phyloP scores from a whole-genome alignment of 2,888 invertebrate genomes.

The Philereme vetulata region DNA sequence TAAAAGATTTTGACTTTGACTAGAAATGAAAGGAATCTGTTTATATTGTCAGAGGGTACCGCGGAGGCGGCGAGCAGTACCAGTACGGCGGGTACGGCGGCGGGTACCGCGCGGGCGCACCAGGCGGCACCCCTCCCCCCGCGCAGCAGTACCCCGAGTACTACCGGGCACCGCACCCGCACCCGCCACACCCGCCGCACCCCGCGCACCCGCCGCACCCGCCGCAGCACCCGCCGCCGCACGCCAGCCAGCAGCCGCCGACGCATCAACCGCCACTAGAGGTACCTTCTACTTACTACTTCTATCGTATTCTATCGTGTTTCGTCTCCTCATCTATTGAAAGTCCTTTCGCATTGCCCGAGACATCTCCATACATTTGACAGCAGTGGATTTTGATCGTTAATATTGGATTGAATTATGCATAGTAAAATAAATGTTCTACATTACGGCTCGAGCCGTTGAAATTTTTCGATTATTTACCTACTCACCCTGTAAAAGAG shows the following conservation, averaged over 20 bases:
- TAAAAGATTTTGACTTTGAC: no score
- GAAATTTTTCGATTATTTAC: no score
- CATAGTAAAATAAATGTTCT: no score
- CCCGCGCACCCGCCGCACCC: constrained; percentile 51
- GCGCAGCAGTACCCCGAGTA: constrained; percentile 70
- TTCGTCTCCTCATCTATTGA: no score
- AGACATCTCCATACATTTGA: no score
- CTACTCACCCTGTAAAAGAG: no score
- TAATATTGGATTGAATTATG: no score
- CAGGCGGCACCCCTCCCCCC: constrained; percentile 65
- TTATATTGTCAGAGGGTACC: constrained; percentile 58
- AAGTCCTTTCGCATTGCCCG: no score
- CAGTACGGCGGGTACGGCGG: constrained; percentile 78
- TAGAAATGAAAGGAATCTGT: no score
- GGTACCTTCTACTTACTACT: constrained; percentile 12
- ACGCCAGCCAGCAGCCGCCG: constrained; percentile 42
- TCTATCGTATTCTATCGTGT: no score
- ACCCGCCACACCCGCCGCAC: constrained; percentile 52
- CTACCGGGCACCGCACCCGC: constrained; percentile 70
- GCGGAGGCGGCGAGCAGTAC: constrained; percentile 59
- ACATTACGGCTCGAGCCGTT: no score
- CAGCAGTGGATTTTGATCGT: no score
- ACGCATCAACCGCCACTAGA: constrained; percentile 46
- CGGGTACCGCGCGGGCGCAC: constrained; percentile 69
- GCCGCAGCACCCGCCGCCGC: constrained; percentile 48